Base-by-base conservation (phyloP, 2,113 vertebrate species). In the Ariopsis seemanni region DNA sequence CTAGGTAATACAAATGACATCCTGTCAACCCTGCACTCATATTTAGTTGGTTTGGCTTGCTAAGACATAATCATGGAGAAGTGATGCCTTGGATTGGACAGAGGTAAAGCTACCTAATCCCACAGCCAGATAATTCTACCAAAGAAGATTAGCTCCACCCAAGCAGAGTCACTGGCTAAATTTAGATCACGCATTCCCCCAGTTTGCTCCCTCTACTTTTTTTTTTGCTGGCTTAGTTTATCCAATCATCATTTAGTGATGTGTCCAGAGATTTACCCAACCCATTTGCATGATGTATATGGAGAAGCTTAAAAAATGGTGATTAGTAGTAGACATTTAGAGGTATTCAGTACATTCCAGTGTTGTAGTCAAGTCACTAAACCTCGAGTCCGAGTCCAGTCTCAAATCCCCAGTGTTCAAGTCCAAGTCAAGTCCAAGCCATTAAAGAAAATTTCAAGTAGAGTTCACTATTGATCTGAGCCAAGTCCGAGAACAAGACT, bases 141-240 rank as follows among this genome's bases (percentile, higher is more conserved):
- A 97, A 99, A 99, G 97, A 97, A 96, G 97, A 99, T 99, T 99
- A 99, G 93, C 95, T 94, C 92, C 96, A 95, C 95, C 92, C 93
- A 93, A 94, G 93, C 93, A 95, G 90, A 95, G 93, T 92, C 95
- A 93, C 95, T 92, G 82, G 94, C 96, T 97, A 98, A 98, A 98
- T 97, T 97, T 96, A 99, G 96, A 94, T 88, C 89, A 86, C 92
- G 92, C 91, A 91, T 91, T 94, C 93, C 50, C 88, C 91, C 86
- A 14, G 80, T 91, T 89, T 90, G 89, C 90, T 88, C 92, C 85
- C 82, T 62, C 20, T 50, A 53, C 30, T 81, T 48, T 85, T 11
- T 57, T 81, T 71, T 86, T 85, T 75, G 85, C 85, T 57, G 79
- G 67, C 58, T 79, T 69, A 87, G 30, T 90, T 81, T 34, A 30